Conservation (phyloP, 2,797 vertebrate species). For the Siniperca scherzeri region DNA sequence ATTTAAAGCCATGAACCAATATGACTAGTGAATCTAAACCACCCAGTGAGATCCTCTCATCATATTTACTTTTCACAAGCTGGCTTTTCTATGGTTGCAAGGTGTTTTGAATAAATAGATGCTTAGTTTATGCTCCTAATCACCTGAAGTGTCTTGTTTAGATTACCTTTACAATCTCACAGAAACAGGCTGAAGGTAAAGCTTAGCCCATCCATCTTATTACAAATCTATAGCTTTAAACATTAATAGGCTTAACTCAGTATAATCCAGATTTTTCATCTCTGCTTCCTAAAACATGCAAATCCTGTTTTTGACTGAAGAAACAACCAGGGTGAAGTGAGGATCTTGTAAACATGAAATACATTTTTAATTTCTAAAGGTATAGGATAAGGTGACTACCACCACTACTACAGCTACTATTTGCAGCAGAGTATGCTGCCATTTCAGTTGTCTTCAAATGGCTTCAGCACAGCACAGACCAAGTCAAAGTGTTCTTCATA, state of each 20-base stretch:
- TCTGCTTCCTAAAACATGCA: conserved; percentile 68
- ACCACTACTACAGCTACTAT: not conserved
- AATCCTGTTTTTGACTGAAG: conserved; percentile 70
- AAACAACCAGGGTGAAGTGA: conserved; percentile 58
- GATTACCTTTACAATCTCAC: conserved; percentile 60
- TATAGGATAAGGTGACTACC: conserved; percentile 4
- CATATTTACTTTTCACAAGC: conserved; percentile 22
- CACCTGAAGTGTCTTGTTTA: conserved; percentile 63
- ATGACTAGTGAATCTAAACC: not conserved
- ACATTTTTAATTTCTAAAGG: conserved; percentile 27
- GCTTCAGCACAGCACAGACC: not conserved
- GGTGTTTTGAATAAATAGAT: conserved; percentile 40
- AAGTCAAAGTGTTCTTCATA: not conserved
- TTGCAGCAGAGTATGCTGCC: not conserved
- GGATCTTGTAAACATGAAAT: conserved; percentile 54
- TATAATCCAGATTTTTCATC: conserved; percentile 67
- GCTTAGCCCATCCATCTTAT: conserved; percentile 69
- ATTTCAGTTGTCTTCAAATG: conserved; percentile 6
- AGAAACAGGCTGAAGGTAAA: conserved; percentile 56
- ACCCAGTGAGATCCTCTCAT: conserved; percentile 9
- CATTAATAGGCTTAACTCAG: conserved; percentile 74
- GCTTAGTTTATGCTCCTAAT: conserved; percentile 47
- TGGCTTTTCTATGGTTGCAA: conserved; percentile 23
- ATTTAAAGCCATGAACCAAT: not conserved
- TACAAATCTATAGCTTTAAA: conserved; percentile 66